Conservation (phyloP, 2,797 vertebrate genomes). For the Geotrypetes seraphini region DNA sequence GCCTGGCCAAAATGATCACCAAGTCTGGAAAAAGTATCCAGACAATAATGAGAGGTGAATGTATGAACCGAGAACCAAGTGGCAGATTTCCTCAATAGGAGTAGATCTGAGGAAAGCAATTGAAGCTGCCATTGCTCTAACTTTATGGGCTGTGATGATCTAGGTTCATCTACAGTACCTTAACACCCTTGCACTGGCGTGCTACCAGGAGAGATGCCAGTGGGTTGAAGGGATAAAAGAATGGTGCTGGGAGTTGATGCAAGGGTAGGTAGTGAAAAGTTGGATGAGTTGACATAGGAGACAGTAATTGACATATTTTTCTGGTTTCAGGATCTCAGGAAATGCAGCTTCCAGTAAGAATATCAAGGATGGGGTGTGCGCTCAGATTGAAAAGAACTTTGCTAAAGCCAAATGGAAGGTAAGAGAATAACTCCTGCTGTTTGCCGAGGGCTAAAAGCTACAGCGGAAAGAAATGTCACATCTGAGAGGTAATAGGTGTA, state of each 20-base stretch:
- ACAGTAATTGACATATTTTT: background rate
- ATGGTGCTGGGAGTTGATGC: background rate
- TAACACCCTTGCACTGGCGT: background rate
- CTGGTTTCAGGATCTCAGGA: slow-evolving; percentile 80
- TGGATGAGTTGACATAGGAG: background rate
- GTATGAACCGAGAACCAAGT: too few species aligned
- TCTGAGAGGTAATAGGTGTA: too few species aligned
- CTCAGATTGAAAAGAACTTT: slow-evolving; percentile 98
- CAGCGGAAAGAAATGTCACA: background rate
- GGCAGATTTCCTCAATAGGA: too few species aligned
- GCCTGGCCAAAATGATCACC: too few species aligned
- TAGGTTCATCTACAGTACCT: too few species aligned
- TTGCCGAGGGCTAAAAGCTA: background rate
- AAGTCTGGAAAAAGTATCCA: too few species aligned
- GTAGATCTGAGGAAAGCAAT: too few species aligned
- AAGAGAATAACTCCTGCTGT: background rate
- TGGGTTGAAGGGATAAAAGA: background rate
- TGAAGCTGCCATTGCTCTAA: too few species aligned
- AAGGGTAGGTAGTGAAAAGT: background rate
- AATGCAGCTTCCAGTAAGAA: slow-evolving; percentile 96
- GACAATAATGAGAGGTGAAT: too few species aligned
- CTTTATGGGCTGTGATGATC: too few species aligned
- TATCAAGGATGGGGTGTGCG: slow-evolving; percentile 94
- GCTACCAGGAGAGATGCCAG: background rate
- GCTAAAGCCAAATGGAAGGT: slow-evolving; percentile 98